A percentile compares a stretch with the other conserved stretches of the same genome.
Conservation (phyloP, 2,888 invertebrate species). For the Athetis lepigone region DNA sequence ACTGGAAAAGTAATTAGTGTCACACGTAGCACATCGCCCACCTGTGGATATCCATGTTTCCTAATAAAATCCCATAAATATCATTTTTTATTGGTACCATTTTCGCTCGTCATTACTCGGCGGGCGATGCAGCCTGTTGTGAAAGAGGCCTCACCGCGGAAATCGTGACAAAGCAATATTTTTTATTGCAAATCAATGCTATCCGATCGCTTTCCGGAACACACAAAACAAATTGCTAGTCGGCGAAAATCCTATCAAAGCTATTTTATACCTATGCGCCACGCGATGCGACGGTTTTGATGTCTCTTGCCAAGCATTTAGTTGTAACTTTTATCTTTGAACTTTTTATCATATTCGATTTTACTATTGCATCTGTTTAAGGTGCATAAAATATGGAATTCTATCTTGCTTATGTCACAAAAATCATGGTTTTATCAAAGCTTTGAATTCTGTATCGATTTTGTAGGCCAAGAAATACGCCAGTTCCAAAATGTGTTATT, state of each 20-base stretch:
- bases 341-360: slow-evolving; percentile 4
- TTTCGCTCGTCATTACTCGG: slow-evolving; percentile 64
- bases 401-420: not conserved
- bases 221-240: slow-evolving; percentile 81
- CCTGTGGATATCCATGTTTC: slow-evolving; percentile 50
- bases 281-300: slow-evolving; percentile 61
- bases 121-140: slow-evolving; percentile 67
- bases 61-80: slow-evolving; percentile 62
- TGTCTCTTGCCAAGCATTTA: slow-evolving; percentile 64
- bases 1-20: slow-evolving; percentile 37
- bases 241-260: slow-evolving; percentile 71
- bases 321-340: slow-evolving; percentile 38
- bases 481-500: slow-evolving; percentile 6
- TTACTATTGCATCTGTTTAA: slow-evolving; percentile 7
- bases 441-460: slow-evolving; percentile 4
- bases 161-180: slow-evolving; percentile 83
- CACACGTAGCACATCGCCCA: slow-evolving; percentile 30
- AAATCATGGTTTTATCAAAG: not conserved
- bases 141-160: slow-evolving; percentile 76
- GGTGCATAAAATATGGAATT: not conserved
- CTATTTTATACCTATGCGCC: slow-evolving; percentile 69
- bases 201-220: slow-evolving; percentile 78
- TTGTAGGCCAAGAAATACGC: slow-evolving; percentile 9
- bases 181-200: slow-evolving; percentile 85
- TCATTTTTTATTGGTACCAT: slow-evolving; percentile 64